Evolutionary conservation across 1,140 invertebrate species (phyloP).

Genomic region (Drosophila albomicans): DNA sequence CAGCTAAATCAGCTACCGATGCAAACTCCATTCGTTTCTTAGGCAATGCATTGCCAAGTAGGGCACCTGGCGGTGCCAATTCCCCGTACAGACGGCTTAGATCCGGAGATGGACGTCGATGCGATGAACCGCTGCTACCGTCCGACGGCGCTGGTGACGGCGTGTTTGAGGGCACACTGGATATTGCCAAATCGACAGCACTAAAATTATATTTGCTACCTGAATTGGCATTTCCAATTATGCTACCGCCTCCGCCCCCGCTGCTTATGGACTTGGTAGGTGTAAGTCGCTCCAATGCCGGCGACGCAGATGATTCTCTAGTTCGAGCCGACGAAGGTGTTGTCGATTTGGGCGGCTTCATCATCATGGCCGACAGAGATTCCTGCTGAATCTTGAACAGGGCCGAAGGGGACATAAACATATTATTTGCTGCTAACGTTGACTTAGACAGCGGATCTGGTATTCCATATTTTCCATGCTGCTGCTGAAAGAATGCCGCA

Average conservation of each 20-base stretch:
- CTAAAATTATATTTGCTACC: slow-evolving; percentile 84
- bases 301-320: slow-evolving; percentile 81
- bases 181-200: slow-evolving; percentile 85
- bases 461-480: slow-evolving; percentile 85
- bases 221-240: slow-evolving; percentile 77
- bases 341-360: slow-evolving; percentile 84
- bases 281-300: slow-evolving; percentile 81
- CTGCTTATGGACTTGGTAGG: slow-evolving; percentile 73
- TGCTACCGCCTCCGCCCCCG: slow-evolving; percentile 46
- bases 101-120: slow-evolving; percentile 75
- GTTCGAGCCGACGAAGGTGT: slow-evolving; percentile 69
- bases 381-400: slow-evolving; percentile 86
- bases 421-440: slow-evolving; percentile 89
- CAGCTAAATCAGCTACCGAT: slow-evolving; percentile 83
- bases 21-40: slow-evolving; percentile 84
- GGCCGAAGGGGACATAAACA: slow-evolving; percentile 87
- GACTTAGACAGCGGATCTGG: slow-evolving; percentile 89
- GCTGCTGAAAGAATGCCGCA: slow-evolving; percentile 79
- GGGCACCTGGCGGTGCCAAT: slow-evolving; percentile 60
- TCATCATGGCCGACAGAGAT: slow-evolving; percentile 85
- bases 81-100: slow-evolving; percentile 79
- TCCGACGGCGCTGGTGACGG: slow-evolving; percentile 77
- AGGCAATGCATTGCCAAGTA: slow-evolving; percentile 61
- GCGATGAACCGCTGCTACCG: slow-evolving; percentile 73
- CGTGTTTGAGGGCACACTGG: slow-evolving; percentile 84